Evolutionary conservation across 2,888 invertebrate genomes (phyloP), one percentile per base, ranked within the genome.

Genomic region (Zaprionus obscuricornis): DNA sequence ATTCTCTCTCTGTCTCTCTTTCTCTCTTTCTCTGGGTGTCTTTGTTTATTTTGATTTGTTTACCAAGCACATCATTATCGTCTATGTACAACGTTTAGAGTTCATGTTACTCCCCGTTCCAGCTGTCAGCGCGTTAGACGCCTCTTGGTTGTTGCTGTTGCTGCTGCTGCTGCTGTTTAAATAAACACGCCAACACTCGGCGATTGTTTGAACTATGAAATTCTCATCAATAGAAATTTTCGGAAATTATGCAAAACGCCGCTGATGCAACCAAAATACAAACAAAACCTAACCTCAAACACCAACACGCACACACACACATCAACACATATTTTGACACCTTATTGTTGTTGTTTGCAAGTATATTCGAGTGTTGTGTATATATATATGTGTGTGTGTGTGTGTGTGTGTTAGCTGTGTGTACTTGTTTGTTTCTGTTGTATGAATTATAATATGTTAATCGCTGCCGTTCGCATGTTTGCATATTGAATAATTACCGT

Each of bases 381-480:
- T 42, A 27, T 33, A 20, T 55, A 37, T 36, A 39, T 47, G 39
- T 20, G 52, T 45, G 16, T 49, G 36, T 43, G 40, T 20, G 34
- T 13, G 18, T 31, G 49, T 42, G 36, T 51, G 40, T n/a, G n/a
- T n/a, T n/a, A n/a, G n/a, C 27, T n/a, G n/a, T 29, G 43, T 17
- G 7, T 45, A 26, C 29, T 37, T 64, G 66, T 75, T 66, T 66
- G 70, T 55, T 62, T 40, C 57, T 67, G 46, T 60, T 65, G 69
- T 72, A 62, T 83, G 85, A 69, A 63, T 66, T 83, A 75, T 83
- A 78, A 83, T 81, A 81, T 81, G 81, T 79, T 85, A 81, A 81
- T 81, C 83, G 83, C 85, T 73, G 79, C 85, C 81, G 84, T 75
- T 85, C 83, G 69, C 69, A 57, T 85, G 85, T 74, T 85, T 79